Evolutionary conservation across 2,113 vertebrate genomes (phyloP).

Genomic region (Festucalex cinctus): DNA sequence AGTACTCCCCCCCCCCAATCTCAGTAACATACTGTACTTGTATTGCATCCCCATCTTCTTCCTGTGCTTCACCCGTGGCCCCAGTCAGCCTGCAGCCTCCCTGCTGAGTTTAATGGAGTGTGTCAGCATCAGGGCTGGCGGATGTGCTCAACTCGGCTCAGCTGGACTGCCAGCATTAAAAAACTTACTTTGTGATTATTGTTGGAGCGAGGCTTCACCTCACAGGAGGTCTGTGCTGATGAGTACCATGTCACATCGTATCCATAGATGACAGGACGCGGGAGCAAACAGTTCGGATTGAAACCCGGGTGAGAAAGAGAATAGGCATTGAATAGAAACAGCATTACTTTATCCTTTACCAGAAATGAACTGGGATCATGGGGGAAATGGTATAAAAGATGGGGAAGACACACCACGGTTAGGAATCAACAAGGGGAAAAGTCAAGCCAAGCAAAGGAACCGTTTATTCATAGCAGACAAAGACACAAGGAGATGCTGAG

Average conservation of each 20-base stretch:
- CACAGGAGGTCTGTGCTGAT: constrained; percentile 60
- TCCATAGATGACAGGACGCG: constrained; percentile 43
- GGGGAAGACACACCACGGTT: constrained; percentile 28
- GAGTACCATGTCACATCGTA: constrained; percentile 64
- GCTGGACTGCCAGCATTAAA: constrained; percentile 64
- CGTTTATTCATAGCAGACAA: constrained; percentile 55
- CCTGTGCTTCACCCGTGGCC: constrained; percentile 54
- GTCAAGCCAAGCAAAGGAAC: constrained; percentile 45
- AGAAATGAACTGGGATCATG: constrained; percentile 18
- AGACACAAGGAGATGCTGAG: constrained; percentile 52
- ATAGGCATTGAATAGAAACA: constrained; percentile 28
- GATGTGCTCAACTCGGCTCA: constrained; percentile 60
- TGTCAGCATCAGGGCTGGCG: constrained; percentile 64
- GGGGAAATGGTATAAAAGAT: constrained; percentile 17
- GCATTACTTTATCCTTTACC: not conserved
- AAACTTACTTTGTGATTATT: constrained; percentile 73
- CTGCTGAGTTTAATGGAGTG: constrained; percentile 77
- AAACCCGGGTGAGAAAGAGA: constrained; percentile 26
- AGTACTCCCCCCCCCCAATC: constrained; percentile 4
- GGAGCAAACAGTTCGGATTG: constrained; percentile 12
- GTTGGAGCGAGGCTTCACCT: constrained; percentile 62
- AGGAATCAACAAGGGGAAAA: constrained; percentile 49
- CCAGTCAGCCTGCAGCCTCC: constrained; percentile 51
- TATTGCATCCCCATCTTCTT: constrained; percentile 39
- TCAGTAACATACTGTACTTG: constrained; percentile 28